A percentile compares a stretch with the other conserved stretches of the same genome.
Evolutionary conservation across 2,113 vertebrate species (phyloP).

Genomic region (Misgurnus anguillicaudatus): DNA sequence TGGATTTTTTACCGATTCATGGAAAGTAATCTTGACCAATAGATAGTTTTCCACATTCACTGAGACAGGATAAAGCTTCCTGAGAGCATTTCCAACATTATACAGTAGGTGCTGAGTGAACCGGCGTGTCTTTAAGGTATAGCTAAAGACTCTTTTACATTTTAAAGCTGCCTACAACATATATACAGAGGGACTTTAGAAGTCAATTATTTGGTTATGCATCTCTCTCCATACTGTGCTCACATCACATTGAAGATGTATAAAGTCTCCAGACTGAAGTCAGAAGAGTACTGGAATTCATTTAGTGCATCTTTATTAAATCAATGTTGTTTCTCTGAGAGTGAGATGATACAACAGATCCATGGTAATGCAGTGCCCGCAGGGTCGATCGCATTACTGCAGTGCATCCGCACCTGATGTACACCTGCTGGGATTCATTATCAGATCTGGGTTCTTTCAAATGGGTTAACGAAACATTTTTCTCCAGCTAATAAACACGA

Average conservation of each 20-base stretch:
- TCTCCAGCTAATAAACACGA: not conserved
- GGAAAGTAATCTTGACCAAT: too few relatives aligned
- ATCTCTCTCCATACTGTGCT: not conserved
- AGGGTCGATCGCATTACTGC: constrained; percentile 76
- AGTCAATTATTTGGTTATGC: not conserved
- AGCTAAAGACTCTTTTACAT: too few relatives aligned
- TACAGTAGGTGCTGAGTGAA: too few relatives aligned
- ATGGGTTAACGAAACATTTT: not conserved
- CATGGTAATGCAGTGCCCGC: constrained; percentile 70
- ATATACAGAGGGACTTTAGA: too few relatives aligned
- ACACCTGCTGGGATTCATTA: not conserved
- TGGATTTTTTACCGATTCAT: too few relatives aligned
- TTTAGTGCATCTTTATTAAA: constrained; percentile 69
- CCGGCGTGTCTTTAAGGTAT: too few relatives aligned
- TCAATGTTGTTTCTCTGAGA: constrained; percentile 65
- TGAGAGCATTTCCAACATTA: too few relatives aligned
- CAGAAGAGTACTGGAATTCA: constrained; percentile 62
- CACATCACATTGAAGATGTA: not conserved
- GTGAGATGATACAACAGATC: constrained; percentile 75
- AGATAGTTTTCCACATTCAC: too few relatives aligned
- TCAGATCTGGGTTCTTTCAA: not conserved
- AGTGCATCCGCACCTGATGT: constrained; percentile 59
- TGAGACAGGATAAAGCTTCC: too few relatives aligned
- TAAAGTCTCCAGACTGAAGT: constrained; percentile 65
- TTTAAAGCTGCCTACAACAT: too few relatives aligned